Conservation (phyloP, 2,797 vertebrate genomes). For the Crossoptilon crossoptilon region DNA sequence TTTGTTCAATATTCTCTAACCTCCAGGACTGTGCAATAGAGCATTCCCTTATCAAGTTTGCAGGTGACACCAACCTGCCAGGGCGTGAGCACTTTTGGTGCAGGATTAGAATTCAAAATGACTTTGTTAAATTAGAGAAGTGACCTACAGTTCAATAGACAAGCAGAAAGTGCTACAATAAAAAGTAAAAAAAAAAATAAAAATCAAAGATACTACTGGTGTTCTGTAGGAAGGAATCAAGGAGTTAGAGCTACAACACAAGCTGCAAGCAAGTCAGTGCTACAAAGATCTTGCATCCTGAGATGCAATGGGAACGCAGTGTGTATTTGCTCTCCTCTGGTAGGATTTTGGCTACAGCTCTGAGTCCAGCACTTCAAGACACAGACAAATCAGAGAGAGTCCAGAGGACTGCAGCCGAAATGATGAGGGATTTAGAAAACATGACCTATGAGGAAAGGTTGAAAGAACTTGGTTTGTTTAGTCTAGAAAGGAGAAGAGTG, state of each 20-base stretch:
- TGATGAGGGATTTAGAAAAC: constrained; percentile 71
- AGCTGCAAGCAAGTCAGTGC: not conserved
- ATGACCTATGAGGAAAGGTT: constrained; percentile 73
- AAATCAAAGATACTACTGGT: not conserved
- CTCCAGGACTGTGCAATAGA: not conserved
- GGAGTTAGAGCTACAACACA: not conserved
- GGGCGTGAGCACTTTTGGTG: not conserved
- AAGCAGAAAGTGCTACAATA: not conserved
- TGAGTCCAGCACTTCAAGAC: not conserved
- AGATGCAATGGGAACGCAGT: fast-evolving
- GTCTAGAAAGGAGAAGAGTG: constrained; percentile 65
- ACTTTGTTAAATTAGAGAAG: not conserved
- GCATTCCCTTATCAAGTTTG: not conserved
- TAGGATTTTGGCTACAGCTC: not conserved
- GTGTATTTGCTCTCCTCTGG: not conserved
- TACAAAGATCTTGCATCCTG: not conserved
- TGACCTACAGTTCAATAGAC: not conserved
- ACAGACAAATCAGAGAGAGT: constrained; percentile 13
- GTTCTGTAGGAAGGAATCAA: not conserved
- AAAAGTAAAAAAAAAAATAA: not conserved
- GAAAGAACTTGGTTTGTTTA: constrained; percentile 80
- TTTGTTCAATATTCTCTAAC: constrained; percentile 32
- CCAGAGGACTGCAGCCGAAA: constrained; percentile 51
- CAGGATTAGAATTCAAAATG: constrained; percentile 23
- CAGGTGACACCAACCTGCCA: not conserved